phyloP scores from a whole-genome alignment of 2,113 vertebrate species.

The Uropsilus gracilis region DNA sequence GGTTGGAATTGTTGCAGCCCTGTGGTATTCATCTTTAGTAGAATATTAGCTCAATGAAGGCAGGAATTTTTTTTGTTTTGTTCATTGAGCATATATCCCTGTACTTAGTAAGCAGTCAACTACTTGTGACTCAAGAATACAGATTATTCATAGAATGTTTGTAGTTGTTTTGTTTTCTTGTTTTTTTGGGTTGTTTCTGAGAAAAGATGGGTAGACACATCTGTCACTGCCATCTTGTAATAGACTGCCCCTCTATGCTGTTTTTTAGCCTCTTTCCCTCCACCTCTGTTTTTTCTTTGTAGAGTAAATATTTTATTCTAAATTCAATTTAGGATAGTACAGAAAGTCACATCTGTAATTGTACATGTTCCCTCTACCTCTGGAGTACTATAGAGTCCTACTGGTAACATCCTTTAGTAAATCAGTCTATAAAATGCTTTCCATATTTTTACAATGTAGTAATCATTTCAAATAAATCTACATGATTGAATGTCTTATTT shows the following conservation, averaged over 20 bases:
- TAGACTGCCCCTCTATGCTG: neutral
- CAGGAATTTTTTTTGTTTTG: neutral
- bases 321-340: neutral
- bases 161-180: neutral
- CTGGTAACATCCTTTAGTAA: neutral
- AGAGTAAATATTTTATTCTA: neutral
- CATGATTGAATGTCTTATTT: neutral
- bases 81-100: neutral
- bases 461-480: conserved; percentile 23
- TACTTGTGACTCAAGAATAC: neutral
- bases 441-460: neutral
- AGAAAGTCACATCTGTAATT: conserved; percentile 4
- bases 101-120: neutral
- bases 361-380: neutral
- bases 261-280: neutral
- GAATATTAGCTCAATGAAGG: neutral
- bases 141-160: neutral
- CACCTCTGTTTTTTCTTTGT: neutral
- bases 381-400: neutral
- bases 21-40: neutral
- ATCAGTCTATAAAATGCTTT: neutral
- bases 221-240: neutral
- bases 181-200: neutral
- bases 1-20: neutral
- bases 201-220: neutral